Evolutionary conservation across 2,113 vertebrate genomes (phyloP).

Genomic region (Dendropsophus ebraccatus): DNA sequence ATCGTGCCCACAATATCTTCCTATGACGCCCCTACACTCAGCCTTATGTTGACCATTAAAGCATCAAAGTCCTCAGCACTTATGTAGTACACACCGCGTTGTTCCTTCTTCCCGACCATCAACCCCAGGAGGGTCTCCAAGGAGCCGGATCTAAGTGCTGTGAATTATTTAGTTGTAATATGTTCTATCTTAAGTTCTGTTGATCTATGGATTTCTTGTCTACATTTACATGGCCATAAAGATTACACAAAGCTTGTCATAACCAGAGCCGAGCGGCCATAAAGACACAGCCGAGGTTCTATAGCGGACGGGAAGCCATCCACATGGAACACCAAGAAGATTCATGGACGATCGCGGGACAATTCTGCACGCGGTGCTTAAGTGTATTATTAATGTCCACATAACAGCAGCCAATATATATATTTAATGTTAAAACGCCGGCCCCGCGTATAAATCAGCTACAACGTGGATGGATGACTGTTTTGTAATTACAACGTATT

Average conservation of each 20-base stretch:
- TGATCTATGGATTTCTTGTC: conserved; percentile 38
- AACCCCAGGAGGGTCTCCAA: neutral
- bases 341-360: conserved; percentile 26
- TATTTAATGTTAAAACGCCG: conserved; percentile 57
- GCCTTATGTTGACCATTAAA: neutral
- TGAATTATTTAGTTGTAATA: conserved; percentile 53
- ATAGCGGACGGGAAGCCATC: conserved; percentile 30
- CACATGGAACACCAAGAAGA: neutral
- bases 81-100: neutral
- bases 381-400: conserved; percentile 48
- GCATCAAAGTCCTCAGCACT: too few species aligned
- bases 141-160: conserved; percentile 38
- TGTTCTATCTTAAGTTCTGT: conserved; percentile 22
- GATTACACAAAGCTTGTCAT: conserved; percentile 28
- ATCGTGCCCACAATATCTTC: too few species aligned
- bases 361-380: conserved; percentile 13
- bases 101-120: neutral
- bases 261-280: neutral
- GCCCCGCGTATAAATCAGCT: conserved; percentile 35
- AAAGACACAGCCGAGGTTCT: conserved; percentile 5
- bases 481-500: conserved; percentile 54
- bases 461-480: conserved; percentile 28
- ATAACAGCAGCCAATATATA: conserved; percentile 39
- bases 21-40: neutral
- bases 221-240: conserved; percentile 8